Conservation (phyloP, 2,888 invertebrate genomes). For the Athetis lepigone region DNA sequence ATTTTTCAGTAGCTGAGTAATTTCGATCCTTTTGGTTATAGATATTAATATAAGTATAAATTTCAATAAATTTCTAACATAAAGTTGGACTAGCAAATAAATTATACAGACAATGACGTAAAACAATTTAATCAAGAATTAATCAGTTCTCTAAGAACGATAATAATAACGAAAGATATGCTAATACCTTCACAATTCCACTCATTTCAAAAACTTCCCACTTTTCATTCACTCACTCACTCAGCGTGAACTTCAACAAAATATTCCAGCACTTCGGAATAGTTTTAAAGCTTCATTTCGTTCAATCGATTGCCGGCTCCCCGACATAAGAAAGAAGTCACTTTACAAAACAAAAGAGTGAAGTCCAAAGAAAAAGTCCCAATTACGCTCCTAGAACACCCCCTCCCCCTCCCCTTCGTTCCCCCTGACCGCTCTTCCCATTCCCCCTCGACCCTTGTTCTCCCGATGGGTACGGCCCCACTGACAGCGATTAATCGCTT, state of each 20-base stretch:
- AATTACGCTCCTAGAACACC: conserved; percentile 80
- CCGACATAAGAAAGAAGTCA: conserved; percentile 83
- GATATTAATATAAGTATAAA: too few species aligned
- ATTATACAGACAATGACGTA: too few species aligned
- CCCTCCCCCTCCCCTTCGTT: conserved; percentile 17
- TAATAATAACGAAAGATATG: conserved; percentile 16
- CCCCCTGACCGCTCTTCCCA: conserved; percentile 61
- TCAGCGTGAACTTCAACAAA: conserved; percentile 44
- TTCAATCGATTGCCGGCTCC: conserved; percentile 79
- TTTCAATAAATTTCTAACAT: too few species aligned
- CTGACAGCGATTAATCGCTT: conserved; percentile 60
- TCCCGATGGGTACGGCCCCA: conserved; percentile 56
- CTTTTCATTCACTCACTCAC: conserved; percentile 36
- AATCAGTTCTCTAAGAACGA: too few species aligned
- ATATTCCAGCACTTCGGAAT: conserved; percentile 56
- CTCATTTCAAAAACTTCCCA: conserved; percentile 34
- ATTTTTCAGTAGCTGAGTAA: too few species aligned
- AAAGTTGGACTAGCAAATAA: too few species aligned
- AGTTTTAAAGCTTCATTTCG: conserved; percentile 57
- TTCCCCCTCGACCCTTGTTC: conserved; percentile 58
- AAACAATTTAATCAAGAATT: neutral
- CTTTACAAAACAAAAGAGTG: conserved; percentile 89
- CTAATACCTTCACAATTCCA: conserved; percentile 28
- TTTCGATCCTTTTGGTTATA: too few species aligned
- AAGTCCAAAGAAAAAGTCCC: conserved; percentile 89